These are phyloP conservation scores for Willisornis vidua DNA, from an alignment of 2,113 vertebrate genomes.

Conservation along the genomic window DNA sequence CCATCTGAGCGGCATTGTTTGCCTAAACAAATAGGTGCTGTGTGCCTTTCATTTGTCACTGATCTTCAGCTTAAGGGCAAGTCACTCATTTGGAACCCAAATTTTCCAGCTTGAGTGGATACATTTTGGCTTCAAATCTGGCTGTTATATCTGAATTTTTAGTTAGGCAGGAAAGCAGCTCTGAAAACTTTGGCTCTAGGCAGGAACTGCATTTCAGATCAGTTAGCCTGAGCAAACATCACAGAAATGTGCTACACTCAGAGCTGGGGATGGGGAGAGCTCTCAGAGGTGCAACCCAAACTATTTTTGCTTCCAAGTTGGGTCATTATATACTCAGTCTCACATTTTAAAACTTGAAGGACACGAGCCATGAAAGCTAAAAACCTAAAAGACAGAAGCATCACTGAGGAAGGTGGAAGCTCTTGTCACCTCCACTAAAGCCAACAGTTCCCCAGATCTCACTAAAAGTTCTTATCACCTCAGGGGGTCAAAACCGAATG, in stretches of 20 bases:
- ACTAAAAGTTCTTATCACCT: background rate
- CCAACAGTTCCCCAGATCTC: background rate
- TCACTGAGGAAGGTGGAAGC: background rate
- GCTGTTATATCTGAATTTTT: background rate
- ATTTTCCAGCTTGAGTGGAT: conserved; percentile 26
- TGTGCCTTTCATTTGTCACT: background rate
- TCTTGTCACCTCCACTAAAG: background rate
- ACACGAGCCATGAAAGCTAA: background rate
- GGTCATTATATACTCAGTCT: background rate
- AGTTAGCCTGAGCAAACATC: background rate
- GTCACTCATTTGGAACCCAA: background rate
- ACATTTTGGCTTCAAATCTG: conserved; percentile 9
- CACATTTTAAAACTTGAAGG: background rate
- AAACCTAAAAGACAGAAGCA: background rate
- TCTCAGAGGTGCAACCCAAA: background rate
- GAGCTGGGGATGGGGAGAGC: background rate
- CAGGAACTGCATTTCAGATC: conserved; percentile 18
- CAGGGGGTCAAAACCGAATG: background rate
- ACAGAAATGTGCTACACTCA: background rate
- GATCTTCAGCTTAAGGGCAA: background rate
- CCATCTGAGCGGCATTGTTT: background rate
- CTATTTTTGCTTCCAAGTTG: background rate
- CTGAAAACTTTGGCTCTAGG: conserved; percentile 19
- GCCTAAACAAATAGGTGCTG: background rate
- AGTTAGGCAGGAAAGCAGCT: background rate